Evolutionary conservation across 2,797 vertebrate genomes (phyloP).

Genomic region (Enteromius fasciolatus): DNA sequence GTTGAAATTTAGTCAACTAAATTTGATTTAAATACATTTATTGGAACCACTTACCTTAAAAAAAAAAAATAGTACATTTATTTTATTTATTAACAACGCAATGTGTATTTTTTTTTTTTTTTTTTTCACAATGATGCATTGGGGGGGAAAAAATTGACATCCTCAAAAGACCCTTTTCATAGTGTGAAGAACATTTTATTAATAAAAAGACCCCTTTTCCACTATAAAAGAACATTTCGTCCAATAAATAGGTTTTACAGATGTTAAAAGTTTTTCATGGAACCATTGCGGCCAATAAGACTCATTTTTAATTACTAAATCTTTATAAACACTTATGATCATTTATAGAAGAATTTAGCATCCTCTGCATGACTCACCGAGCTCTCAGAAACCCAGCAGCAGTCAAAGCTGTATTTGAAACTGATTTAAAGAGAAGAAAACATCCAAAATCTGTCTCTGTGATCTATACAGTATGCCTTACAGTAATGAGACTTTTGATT

Average conservation of each 20-base stretch:
- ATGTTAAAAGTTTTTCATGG: neutral
- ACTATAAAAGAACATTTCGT: neutral
- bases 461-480: neutral
- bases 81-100: too few relatives aligned
- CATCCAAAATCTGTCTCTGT: neutral
- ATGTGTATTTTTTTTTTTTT: too few relatives aligned
- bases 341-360: neutral
- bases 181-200: neutral
- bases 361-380: neutral
- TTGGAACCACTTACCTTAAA: too few relatives aligned
- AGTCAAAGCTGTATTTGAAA: neutral
- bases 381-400: neutral
- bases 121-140: too few relatives aligned
- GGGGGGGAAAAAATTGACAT: neutral
- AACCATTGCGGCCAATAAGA: neutral
- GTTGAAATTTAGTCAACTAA: too few relatives aligned
- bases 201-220: too few relatives aligned
- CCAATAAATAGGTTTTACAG: neutral
- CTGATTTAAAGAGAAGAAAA: conserved; percentile 6
- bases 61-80: too few relatives aligned
- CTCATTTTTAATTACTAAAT: neutral
- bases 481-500: conserved; percentile 6
- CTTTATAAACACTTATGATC: neutral
- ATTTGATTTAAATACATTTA: too few relatives aligned
- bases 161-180: neutral